Conservation (phyloP, 2,888 invertebrate species). For the Azorinus chamasolen region DNA sequence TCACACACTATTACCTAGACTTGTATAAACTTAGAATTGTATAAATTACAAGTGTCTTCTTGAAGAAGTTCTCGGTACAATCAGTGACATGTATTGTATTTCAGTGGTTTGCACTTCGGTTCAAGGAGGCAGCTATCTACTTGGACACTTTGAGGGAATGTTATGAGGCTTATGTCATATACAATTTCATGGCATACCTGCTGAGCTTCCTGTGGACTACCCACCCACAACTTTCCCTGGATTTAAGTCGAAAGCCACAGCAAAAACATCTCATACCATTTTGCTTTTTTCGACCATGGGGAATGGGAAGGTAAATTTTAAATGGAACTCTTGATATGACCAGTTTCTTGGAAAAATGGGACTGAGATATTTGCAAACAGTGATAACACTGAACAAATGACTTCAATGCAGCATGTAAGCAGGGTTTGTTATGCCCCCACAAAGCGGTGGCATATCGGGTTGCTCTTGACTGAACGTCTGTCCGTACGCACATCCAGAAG, state of each 20-base stretch:
- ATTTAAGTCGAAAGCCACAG: conserved; percentile 90
- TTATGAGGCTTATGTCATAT: conserved; percentile 99
- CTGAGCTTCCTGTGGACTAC: conserved; percentile 95
- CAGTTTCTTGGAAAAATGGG: too few relatives aligned
- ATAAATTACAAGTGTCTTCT: too few relatives aligned
- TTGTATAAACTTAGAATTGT: too few relatives aligned
- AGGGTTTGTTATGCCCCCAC: too few relatives aligned
- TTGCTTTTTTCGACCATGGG: conserved; percentile 95
- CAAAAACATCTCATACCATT: conserved; percentile 96
- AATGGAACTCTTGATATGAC: too few relatives aligned
- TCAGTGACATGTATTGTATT: conserved; percentile 63
- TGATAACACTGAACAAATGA: too few relatives aligned
- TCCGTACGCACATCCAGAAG: too few relatives aligned
- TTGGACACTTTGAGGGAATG: conserved; percentile 97
- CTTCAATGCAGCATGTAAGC: too few relatives aligned
- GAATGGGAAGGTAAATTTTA: conserved; percentile 92
- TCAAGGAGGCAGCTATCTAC: conserved; percentile 95
- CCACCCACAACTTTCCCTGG: conserved; percentile 92
- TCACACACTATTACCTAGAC: too few relatives aligned
- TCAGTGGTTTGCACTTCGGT: conserved; percentile 95
- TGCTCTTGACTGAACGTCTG: too few relatives aligned
- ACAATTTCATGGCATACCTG: conserved; percentile 98
- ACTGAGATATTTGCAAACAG: too few relatives aligned
- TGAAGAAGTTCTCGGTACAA: background rate
- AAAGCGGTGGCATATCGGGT: too few relatives aligned